Conservation (phyloP, 2,113 vertebrate genomes). For the Perca schrenkii region DNA sequence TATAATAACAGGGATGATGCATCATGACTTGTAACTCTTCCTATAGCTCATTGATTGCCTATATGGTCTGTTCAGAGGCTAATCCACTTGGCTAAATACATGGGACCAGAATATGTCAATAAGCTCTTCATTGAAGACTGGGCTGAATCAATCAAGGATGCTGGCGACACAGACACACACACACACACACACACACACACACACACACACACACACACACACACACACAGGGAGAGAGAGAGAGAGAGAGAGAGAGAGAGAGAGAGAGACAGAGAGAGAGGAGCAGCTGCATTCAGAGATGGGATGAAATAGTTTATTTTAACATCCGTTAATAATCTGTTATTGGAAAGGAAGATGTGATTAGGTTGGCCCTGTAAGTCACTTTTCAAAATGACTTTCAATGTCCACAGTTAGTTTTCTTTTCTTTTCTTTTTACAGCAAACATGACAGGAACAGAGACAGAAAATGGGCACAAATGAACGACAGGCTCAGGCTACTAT, state of each 20-base stretch:
- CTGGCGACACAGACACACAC: background rate
- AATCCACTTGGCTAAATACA: constrained; percentile 60
- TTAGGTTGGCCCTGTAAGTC: constrained; percentile 7
- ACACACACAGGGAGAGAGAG: background rate
- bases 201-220: background rate
- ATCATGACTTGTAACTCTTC: constrained; percentile 3
- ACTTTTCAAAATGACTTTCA: constrained; percentile 30
- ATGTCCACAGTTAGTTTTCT: background rate
- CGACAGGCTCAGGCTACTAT: constrained; percentile 17
- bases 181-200: background rate
- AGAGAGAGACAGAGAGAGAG: too few relatives aligned
- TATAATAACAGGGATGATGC: constrained; percentile 35
- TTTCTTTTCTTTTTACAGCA: background rate
- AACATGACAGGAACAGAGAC: constrained; percentile 2
- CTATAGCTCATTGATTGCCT: constrained; percentile 52
- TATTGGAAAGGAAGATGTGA: constrained; percentile 17
- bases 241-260: background rate
- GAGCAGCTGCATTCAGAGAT: constrained; percentile 13
- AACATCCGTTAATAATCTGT: constrained; percentile 22
- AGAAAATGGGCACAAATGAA: constrained; percentile 21
- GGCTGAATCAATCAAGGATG: constrained; percentile 59
- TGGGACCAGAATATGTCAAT: constrained; percentile 45
- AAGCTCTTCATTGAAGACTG: constrained; percentile 49
- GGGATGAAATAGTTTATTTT: constrained; percentile 24
- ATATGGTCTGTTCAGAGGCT: constrained; percentile 42